Conservation (phyloP, 1,140 invertebrate species). For the Drosophila insularis region DNA sequence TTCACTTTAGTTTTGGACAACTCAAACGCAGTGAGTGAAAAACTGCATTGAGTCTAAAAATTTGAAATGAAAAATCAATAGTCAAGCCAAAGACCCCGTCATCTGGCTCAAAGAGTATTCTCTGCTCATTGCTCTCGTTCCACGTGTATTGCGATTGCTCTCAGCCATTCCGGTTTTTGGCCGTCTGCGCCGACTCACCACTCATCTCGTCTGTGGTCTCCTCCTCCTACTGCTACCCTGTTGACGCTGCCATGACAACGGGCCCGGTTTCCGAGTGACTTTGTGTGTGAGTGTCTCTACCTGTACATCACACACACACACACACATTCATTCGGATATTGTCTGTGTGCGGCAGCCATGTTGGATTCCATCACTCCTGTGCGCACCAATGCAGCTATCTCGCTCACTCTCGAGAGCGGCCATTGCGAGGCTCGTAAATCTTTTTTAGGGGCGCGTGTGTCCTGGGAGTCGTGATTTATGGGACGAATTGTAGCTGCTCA, state of each 20-base stretch:
- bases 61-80: constrained; percentile 70
- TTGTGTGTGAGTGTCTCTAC: constrained; percentile 59
- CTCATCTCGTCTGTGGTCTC: constrained; percentile 15
- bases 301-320: constrained; percentile 60
- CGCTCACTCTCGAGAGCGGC: constrained; percentile 52
- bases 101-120: constrained; percentile 45
- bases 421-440: constrained; percentile 69
- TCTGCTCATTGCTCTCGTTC: constrained; percentile 19
- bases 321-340: background rate
- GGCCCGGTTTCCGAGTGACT: constrained; percentile 23
- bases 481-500: constrained; percentile 77
- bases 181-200: constrained; percentile 70
- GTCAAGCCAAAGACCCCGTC: constrained; percentile 37
- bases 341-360: constrained; percentile 62
- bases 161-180: constrained; percentile 57
- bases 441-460: constrained; percentile 79
- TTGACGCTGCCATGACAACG: constrained; percentile 64
- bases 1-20: background rate
- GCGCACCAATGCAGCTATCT: constrained; percentile 54
- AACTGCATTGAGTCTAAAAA: constrained; percentile 54
- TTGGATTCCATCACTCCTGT: constrained; percentile 78
- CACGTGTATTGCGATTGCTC: constrained; percentile 21
- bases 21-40: constrained; percentile 29
- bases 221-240: constrained; percentile 20
- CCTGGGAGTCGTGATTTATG: constrained; percentile 80